A percentile compares a stretch with the other conserved stretches of the same genome.
phyloP scores from a whole-genome alignment of 2,797 vertebrate species.

The Crax fasciolata region DNA sequence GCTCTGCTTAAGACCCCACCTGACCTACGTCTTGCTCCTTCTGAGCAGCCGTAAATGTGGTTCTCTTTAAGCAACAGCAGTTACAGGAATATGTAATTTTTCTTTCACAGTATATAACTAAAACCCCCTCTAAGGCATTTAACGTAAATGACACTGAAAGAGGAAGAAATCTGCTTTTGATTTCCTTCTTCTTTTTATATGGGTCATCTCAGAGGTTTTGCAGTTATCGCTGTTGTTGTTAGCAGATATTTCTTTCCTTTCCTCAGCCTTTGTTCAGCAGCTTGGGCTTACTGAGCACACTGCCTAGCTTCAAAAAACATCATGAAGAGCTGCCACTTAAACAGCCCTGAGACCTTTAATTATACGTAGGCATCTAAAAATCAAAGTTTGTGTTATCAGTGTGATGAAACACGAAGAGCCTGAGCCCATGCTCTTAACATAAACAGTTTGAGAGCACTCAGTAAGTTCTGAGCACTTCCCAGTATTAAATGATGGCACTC shows the following conservation, averaged over 20 bases:
- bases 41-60: background rate
- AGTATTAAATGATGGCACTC: conserved; percentile 14
- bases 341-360: background rate
- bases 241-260: conserved; percentile 11
- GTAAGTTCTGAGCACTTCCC: background rate
- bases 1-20: background rate
- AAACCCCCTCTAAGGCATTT: background rate
- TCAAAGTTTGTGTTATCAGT: background rate
- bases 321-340: conserved; percentile 4
- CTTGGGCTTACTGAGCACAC: background rate
- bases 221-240: conserved; percentile 12
- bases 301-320: background rate
- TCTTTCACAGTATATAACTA: background rate
- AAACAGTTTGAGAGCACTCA: background rate
- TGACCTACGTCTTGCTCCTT: background rate
- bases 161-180: background rate
- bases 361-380: background rate
- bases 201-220: background rate
- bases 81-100: conserved; percentile 32
- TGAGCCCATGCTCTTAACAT: background rate
- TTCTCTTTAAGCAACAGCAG: background rate
- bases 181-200: conserved; percentile 31
- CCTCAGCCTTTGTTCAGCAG: conserved; percentile 15
- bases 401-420: background rate
- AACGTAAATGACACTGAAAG: background rate